Percentiles rank a stretch among this genome's conserved stretches.
Conservation (phyloP, 2,113 vertebrate species). For the Saguinus midas region DNA sequence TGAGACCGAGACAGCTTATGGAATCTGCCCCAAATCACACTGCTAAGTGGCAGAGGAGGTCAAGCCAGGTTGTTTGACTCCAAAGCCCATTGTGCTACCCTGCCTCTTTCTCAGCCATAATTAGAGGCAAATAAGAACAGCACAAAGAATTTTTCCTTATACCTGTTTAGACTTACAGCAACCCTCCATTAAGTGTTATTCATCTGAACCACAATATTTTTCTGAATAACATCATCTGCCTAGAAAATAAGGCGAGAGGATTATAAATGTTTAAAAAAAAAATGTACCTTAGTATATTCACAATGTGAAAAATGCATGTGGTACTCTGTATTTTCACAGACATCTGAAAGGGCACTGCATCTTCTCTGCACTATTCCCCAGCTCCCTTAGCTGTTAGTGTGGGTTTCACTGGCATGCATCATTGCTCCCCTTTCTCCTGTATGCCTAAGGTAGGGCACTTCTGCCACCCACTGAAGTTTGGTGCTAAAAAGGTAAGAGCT, state of each 20-base stretch:
- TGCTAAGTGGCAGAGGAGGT: not conserved
- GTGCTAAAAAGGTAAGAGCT: conserved; percentile 12
- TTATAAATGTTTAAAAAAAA: conserved; percentile 1
- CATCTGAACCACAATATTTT: not conserved
- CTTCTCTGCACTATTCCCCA: not conserved
- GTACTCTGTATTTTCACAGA: not conserved
- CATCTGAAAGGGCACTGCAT: not conserved
- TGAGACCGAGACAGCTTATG: not conserved
- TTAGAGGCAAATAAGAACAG: not conserved
- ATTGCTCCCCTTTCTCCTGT: not conserved
- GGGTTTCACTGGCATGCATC: not conserved
- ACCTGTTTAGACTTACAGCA: not conserved
- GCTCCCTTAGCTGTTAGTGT: not conserved
- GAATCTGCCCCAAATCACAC: not conserved
- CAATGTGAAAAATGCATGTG: not conserved
- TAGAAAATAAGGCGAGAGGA: not conserved
- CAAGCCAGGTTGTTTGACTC: not conserved
- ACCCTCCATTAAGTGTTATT: not conserved
- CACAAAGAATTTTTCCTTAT: not conserved
- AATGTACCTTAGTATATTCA: not conserved
- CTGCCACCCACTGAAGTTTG: conserved; percentile 54
- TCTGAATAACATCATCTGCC: not conserved
- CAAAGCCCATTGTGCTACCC: not conserved
- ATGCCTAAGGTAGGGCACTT: not conserved
- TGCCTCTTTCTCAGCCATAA: not conserved